Evolutionary conservation across 2,888 invertebrate genomes (phyloP), one percentile per base, ranked within the genome.

Genomic region (Cepaea hortensis): DNA sequence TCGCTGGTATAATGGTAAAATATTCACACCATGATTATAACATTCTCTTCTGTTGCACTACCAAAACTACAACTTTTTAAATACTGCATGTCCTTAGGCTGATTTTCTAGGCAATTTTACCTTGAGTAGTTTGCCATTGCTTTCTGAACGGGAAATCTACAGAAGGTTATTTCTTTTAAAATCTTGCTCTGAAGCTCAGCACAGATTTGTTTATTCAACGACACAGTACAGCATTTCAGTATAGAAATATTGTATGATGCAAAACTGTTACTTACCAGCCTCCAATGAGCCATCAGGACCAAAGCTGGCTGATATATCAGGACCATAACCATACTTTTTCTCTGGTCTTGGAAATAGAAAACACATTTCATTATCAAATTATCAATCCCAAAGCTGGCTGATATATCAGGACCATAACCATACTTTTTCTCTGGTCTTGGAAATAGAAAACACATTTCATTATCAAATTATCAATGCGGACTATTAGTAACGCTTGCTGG

Each of bases 341-440:
- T 83, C 83, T 23, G 87, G 87, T 50, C 87, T 87, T 55, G 3
- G 55, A 46, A 62, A 62, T 55, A 79, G n/a, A 15, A 18, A 62
- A 4, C 55, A 55, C 55, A 55, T 55, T 55, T 55, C 55, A 55
- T 55, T 55, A 55, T 55, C 55, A 55, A n/a, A n/a, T n/a, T n/a
- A n/a, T n/a, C n/a, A n/a, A n/a, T n/a, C n/a, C 87, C 87, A 81
- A 83, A 87, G 35, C 62, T 81, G 11, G 3, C 68, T 35, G 76
- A 46, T 35, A 62, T 75, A 18, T 87, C 85, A 35, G 68, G 75
- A 4, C 87, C 87, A 83, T 87, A 87, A 46, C 72, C 73, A 62
- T 35, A 62, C 7, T 23, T 80, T 55, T 84, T 83, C 23, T 83
- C 83, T 23, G 87, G 87, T 50, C 87, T 87, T 55, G 3, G 55